Evolutionary conservation across 92 coral and sea anemone genomes (phyloP).

Genomic region (Epizoanthus stellaris): DNA sequence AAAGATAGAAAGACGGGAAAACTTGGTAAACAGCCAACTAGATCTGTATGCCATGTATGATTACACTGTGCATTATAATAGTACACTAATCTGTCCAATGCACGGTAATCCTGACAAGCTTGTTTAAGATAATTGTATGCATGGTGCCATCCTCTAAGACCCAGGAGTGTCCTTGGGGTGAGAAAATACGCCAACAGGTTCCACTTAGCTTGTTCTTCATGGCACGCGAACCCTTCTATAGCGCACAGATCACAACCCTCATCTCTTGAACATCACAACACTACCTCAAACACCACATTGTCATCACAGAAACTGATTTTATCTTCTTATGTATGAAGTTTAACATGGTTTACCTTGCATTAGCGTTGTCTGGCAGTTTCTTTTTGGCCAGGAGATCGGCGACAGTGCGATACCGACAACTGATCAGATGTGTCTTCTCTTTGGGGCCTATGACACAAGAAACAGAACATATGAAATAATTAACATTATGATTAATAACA

Average conservation of each 20-base stretch:
- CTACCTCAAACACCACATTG: not conserved
- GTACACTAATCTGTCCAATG: too few species aligned
- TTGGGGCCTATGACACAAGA: slow-evolving; percentile 37
- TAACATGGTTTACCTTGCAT: not conserved
- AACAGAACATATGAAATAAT: too few species aligned
- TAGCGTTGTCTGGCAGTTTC: not conserved
- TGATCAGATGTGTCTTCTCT: slow-evolving; percentile 58
- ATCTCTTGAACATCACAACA: not conserved
- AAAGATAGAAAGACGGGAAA: not conserved
- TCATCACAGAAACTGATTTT: not conserved
- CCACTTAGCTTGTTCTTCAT: too few species aligned
- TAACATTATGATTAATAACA: not conserved
- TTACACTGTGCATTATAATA: not conserved
- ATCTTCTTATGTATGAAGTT: not conserved
- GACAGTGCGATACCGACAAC: slow-evolving; percentile 62
- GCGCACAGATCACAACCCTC: too few species aligned
- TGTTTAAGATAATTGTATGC: too few species aligned
- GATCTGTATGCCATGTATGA: not conserved
- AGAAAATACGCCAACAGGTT: too few species aligned
- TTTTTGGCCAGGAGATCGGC: slow-evolving; percentile 33
- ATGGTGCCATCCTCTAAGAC: too few species aligned
- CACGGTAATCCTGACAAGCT: too few species aligned
- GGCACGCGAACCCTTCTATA: too few species aligned
- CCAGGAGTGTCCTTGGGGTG: too few species aligned
- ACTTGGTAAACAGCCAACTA: not conserved